Conservation (phyloP, 1,140 invertebrate species). For the Contarinia nasturtii region DNA sequence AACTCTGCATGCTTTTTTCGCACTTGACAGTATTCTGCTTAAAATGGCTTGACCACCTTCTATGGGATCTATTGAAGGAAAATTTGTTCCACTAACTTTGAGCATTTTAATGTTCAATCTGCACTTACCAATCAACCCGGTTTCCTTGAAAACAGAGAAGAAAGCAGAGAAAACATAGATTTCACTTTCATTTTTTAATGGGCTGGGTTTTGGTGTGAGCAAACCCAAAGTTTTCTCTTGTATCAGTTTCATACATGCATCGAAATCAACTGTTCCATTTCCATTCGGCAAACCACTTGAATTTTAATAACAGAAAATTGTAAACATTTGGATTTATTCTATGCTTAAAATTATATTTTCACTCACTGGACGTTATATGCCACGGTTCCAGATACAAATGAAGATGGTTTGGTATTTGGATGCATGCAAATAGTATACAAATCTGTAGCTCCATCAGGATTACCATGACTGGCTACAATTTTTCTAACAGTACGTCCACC, state of each 20-base stretch:
- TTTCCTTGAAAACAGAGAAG: constrained; percentile 74
- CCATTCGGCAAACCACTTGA: constrained; percentile 23
- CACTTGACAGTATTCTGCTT: too few species aligned
- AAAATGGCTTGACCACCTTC: too few species aligned
- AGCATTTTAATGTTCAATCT: too few species aligned
- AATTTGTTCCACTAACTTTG: too few species aligned
- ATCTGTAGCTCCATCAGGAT: constrained; percentile 23
- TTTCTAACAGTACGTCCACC: constrained; percentile 77
- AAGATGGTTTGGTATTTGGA: constrained; percentile 44
- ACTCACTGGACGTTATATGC: constrained; percentile 35
- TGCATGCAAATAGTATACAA: constrained; percentile 55
- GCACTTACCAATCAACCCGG: constrained; percentile 52
- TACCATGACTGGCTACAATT: constrained; percentile 42
- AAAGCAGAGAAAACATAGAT: constrained; percentile 86
- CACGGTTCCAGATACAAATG: constrained; percentile 39
- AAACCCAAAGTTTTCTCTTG: constrained; percentile 32
- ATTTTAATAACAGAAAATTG: constrained; percentile 4
- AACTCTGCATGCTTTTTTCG: too few species aligned
- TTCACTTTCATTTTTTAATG: constrained; percentile 36
- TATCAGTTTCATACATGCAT: constrained; percentile 37
- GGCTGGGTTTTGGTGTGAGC: constrained; percentile 35
- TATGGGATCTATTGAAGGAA: too few species aligned
- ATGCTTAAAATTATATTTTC: too few species aligned
- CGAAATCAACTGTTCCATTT: constrained; percentile 39
- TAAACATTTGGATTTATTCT: too few species aligned